Evolutionary conservation across 2,888 invertebrate genomes (phyloP).

Genomic region (Leucoptera coffeella): DNA sequence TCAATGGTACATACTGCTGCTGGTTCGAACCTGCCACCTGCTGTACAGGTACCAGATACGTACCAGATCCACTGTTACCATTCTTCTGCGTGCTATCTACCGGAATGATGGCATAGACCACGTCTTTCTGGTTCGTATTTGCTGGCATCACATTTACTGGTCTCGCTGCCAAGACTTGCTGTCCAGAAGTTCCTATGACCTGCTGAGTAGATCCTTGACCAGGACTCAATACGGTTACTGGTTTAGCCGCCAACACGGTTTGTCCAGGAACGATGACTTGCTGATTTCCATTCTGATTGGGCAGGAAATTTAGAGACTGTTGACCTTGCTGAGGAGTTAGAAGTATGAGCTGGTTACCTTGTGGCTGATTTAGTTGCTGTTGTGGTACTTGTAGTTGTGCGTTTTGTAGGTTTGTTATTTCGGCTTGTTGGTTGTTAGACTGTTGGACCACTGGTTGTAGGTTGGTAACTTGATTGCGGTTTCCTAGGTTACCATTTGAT

Average conservation of each 20-base stretch:
- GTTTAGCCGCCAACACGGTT: conserved; percentile 3
- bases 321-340: conserved; percentile 1
- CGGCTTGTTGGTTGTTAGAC: conserved; percentile 5
- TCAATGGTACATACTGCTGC: too few relatives aligned
- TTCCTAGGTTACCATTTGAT: not conserved
- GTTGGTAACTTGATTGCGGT: not conserved
- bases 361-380: not conserved
- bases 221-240: too few relatives aligned
- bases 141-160: conserved; percentile 6
- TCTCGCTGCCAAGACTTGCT: conserved; percentile 4
- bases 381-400: conserved; percentile 1
- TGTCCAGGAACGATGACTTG: conserved; percentile 5
- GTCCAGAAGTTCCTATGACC: too few relatives aligned
- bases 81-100: conserved; percentile 9
- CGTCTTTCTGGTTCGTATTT: conserved; percentile 7
- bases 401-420: conserved; percentile 3
- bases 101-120: conserved; percentile 13
- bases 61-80: conserved; percentile 6
- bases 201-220: too few relatives aligned
- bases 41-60: conserved; percentile 11
- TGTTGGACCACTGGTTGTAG: not conserved
- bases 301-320: not conserved
- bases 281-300: conserved; percentile 5
- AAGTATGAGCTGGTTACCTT: not conserved
- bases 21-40: conserved; percentile 8